Evolutionary conservation across 2,113 vertebrate species (phyloP).

Genomic region (Chloropsis cyanopogon): DNA sequence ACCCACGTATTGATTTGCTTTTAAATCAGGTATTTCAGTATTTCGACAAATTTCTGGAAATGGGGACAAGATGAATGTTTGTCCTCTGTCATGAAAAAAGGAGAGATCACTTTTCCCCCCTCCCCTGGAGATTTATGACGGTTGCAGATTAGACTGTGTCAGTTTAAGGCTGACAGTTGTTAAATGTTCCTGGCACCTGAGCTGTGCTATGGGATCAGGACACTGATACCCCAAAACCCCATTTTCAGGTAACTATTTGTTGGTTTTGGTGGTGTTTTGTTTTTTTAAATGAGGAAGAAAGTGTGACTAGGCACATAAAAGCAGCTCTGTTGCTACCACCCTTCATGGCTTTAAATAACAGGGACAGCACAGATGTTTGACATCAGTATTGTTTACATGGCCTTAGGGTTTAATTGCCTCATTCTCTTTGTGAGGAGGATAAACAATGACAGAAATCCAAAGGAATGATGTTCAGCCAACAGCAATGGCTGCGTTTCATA

Average conservation of each 20-base stretch:
- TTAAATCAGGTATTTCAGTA: neutral
- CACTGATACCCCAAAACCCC: neutral
- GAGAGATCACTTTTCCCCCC: neutral
- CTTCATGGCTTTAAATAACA: conserved; percentile 52
- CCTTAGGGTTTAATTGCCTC: conserved; percentile 70
- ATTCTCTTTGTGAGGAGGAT: conserved; percentile 60
- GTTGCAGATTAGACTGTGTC: neutral
- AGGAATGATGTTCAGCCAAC: conserved; percentile 64
- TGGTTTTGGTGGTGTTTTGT: neutral
- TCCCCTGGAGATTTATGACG: neutral
- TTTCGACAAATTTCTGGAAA: neutral
- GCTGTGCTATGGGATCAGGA: neutral
- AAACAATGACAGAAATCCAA: conserved; percentile 69
- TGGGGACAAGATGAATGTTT: neutral
- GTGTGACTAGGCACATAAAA: conserved; percentile 47
- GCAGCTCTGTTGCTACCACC: conserved; percentile 28
- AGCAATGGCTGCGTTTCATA: conserved; percentile 42
- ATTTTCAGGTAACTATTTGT: neutral
- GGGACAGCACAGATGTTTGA: conserved; percentile 70
- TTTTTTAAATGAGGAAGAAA: neutral
- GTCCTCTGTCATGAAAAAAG: neutral
- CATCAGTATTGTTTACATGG: conserved; percentile 71
- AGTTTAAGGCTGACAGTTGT: neutral
- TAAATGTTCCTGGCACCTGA: neutral
- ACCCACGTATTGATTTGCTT: neutral